phyloP scores from a whole-genome alignment of 53 echinoderm and acorn worm genomes.

The Hippasteria phrygiana region DNA sequence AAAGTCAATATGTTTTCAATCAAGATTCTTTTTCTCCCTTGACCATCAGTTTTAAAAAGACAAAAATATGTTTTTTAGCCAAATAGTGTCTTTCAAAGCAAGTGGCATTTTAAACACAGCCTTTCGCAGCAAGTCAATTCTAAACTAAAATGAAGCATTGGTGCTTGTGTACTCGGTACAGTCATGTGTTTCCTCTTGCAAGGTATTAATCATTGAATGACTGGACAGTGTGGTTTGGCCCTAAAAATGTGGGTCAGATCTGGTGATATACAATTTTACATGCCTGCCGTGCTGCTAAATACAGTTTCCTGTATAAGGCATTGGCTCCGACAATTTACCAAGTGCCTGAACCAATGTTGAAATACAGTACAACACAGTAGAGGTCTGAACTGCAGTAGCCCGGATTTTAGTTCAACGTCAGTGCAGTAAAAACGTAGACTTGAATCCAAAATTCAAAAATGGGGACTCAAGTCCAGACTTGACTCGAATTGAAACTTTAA shows the following conservation, averaged over 20 bases:
- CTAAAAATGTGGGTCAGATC: conserved; percentile 9
- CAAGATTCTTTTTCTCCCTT: no score
- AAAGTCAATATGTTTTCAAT: no score
- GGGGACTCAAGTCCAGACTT: background rate
- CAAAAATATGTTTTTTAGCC: no score
- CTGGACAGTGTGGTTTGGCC: conserved; percentile 53
- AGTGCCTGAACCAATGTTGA: no score
- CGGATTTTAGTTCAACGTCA: no score
- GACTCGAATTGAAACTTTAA: background rate
- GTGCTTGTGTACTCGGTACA: background rate
- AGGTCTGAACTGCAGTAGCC: no score
- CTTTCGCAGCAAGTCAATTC: no score
- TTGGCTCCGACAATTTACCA: background rate
- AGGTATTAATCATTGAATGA: conserved; percentile 58
- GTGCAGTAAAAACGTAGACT: background rate
- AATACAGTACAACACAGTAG: no score
- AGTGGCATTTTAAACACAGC: no score
- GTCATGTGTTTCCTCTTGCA: background rate
- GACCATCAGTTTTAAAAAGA: no score
- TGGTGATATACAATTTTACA: background rate
- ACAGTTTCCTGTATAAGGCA: conserved; percentile 46
- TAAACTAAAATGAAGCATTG: no score
- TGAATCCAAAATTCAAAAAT: background rate
- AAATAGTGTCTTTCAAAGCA: no score
- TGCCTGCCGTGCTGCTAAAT: background rate